phyloP scores from a whole-genome alignment of 2,888 invertebrate genomes.

The Nematopogon swammerdamellus region DNA sequence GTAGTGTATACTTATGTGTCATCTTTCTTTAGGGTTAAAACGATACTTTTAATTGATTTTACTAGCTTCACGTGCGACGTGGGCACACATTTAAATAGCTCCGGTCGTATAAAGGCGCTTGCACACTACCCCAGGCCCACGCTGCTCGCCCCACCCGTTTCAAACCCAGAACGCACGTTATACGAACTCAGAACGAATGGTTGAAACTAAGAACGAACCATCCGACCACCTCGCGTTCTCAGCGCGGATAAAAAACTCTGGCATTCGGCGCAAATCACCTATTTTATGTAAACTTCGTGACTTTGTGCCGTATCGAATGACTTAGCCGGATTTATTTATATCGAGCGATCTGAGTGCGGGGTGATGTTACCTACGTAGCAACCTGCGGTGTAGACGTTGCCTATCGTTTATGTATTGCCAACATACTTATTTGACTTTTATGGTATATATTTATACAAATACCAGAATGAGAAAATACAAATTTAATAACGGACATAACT shows the following conservation, averaged over 20 bases:
- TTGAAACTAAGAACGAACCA: neutral
- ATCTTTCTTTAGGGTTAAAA: too few species aligned
- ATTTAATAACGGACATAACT: too few species aligned
- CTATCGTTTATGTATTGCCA: too few species aligned
- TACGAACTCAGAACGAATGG: neutral
- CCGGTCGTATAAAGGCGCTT: neutral
- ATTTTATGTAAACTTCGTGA: conserved; percentile 58
- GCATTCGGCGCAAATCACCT: conserved; percentile 48
- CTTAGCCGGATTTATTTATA: conserved; percentile 52
- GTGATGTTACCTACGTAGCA: neutral
- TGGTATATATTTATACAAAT: too few species aligned
- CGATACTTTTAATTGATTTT: too few species aligned
- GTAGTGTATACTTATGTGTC: too few species aligned
- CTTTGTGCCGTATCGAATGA: conserved; percentile 51
- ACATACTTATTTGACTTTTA: too few species aligned
- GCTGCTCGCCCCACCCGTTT: neutral
- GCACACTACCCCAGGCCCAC: neutral
- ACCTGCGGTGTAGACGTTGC: too few species aligned
- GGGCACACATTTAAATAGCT: too few species aligned
- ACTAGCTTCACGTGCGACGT: too few species aligned
- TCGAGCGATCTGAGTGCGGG: conserved; percentile 15
- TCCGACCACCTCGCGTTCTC: neutral
- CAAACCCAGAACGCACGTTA: neutral
- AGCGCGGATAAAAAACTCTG: conserved; percentile 30
- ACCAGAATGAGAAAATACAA: too few species aligned